Evolutionary conservation across 2,113 vertebrate species (phyloP).

Genomic region (Malurus cyaneus): DNA sequence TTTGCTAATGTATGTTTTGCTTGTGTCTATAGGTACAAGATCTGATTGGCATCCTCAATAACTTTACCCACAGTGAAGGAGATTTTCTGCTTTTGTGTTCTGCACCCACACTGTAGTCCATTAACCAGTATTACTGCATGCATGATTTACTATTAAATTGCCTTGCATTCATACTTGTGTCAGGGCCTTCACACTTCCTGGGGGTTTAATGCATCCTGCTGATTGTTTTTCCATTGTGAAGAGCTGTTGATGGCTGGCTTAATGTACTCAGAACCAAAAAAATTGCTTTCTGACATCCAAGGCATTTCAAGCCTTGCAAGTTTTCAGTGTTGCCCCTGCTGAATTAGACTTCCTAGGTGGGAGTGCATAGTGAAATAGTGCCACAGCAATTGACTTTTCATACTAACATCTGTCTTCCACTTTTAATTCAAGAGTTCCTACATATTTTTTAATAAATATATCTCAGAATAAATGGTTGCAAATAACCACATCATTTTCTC

Average conservation of each 20-base stretch:
- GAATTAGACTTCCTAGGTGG: neutral
- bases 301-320: neutral
- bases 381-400: neutral
- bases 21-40: neutral
- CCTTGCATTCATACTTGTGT: neutral
- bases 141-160: neutral
- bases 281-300: neutral
- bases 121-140: neutral
- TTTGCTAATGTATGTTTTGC: neutral
- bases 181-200: neutral
- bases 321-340: neutral
- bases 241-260: neutral
- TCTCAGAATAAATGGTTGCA: neutral
- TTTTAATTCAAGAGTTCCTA: neutral
- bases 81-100: neutral
- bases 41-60: neutral
- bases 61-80: neutral
- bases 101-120: neutral
- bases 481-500: neutral
- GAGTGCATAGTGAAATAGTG: neutral
- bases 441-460: neutral
- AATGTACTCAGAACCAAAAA: neutral
- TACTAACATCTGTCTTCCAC: neutral
- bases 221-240: neutral
- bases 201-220: neutral